phyloP scores from a whole-genome alignment of 2,888 invertebrate genomes.

The Clunio marinus region DNA sequence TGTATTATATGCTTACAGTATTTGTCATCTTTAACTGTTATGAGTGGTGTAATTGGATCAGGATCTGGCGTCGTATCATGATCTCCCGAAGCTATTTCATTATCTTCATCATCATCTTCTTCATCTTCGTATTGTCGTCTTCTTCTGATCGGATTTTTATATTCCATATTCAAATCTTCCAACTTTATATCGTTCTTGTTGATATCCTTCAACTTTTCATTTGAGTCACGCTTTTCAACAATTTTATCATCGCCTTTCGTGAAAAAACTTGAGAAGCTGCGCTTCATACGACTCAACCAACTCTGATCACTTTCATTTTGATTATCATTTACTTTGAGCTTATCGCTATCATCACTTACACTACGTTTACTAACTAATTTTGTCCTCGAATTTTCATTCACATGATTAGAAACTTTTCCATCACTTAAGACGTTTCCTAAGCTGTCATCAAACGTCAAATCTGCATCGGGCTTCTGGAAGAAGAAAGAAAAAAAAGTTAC shows the following conservation, averaged over 20 bases:
- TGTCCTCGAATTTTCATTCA: constrained; percentile 14
- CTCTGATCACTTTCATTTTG: background rate
- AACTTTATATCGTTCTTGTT: constrained; percentile 1
- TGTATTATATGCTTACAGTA: constrained; percentile 25
- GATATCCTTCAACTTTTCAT: background rate
- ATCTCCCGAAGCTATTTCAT: constrained; percentile 26
- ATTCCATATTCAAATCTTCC: background rate
- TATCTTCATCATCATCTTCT: constrained; percentile 30
- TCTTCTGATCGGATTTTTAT: background rate
- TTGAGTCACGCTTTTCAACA: background rate
- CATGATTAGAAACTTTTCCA: constrained; percentile 15
- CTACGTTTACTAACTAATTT: constrained; percentile 38
- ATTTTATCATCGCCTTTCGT: background rate
- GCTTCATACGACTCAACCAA: constrained; percentile 19
- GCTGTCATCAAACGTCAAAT: constrained; percentile 28
- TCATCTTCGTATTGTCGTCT: constrained; percentile 17
- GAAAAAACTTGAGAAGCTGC: constrained; percentile 4
- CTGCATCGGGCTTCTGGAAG: constrained; percentile 16
- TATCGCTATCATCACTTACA: constrained; percentile 33
- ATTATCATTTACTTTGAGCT: constrained; percentile 7
- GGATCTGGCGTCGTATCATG: background rate
- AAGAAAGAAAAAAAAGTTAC: background rate
- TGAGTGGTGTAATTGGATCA: background rate
- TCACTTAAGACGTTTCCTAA: background rate
- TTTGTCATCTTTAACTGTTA: constrained; percentile 21